These are phyloP conservation scores for Scaptomyza pallida DNA, from an alignment of 1,140 invertebrate species.

Conservation along the genomic window DNA sequence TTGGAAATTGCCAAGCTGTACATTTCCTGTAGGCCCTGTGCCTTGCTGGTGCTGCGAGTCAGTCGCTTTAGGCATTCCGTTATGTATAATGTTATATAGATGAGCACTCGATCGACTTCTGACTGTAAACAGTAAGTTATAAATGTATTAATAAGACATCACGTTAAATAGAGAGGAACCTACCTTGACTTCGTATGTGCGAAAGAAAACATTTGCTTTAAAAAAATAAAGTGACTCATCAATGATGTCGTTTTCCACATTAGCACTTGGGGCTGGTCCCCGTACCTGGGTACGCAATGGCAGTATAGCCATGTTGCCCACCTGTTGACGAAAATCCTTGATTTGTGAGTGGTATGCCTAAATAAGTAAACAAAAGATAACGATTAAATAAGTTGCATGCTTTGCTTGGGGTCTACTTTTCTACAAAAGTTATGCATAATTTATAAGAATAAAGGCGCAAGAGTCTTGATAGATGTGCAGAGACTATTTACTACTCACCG, in stretches of 20 bases:
- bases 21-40: constrained; percentile 97
- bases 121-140: constrained; percentile 86
- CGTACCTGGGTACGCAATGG: constrained; percentile 92
- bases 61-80: constrained; percentile 98
- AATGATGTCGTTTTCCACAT: constrained; percentile 94
- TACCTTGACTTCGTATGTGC: constrained; percentile 99
- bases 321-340: constrained; percentile 87
- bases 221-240: constrained; percentile 99
- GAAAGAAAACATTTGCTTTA: constrained; percentile 99
- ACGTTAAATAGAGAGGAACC: not conserved
- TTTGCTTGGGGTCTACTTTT: not conserved
- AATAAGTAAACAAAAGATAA: constrained; percentile 19
- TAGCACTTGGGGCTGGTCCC: constrained; percentile 92
- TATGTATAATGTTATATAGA: constrained; percentile 99
- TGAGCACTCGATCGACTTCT: constrained; percentile 97
- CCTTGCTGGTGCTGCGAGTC: constrained; percentile 95
- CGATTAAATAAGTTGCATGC: not conserved
- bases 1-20: constrained; percentile 96
- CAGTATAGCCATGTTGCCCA: constrained; percentile 97
- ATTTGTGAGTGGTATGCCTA: constrained; percentile 98
- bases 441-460: not conserved
- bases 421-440: not conserved
- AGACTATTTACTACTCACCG: constrained; percentile 35
- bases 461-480: not conserved
- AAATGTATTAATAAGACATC: not conserved